Base-by-base conservation (phyloP, 2,797 vertebrate species). In the Knipowitschia caucasica region DNA sequence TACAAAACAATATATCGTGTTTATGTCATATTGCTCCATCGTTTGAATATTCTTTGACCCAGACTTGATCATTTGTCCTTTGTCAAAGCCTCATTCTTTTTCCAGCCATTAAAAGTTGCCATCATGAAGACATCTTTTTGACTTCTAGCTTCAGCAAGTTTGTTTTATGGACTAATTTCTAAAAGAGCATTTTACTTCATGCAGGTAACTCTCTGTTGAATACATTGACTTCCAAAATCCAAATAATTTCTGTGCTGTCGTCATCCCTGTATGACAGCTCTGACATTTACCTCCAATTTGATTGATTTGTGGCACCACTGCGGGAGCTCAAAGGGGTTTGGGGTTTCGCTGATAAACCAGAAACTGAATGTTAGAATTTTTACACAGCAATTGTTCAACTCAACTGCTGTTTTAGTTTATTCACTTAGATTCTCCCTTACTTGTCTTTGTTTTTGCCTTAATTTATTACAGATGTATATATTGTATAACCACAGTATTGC, bases 201-300 rank as follows among this genome's bases (percentile, higher is more conserved):
- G 18, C 8, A 47, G 42, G 1, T n/a, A 26, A 50, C 14, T 20
- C 18, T 1, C 7, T 4, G 33, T 7, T 0, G 14, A 15, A 51
- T 40, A 5, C 17, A 6, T 2, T 18, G 15, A 21, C 45, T 47
- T 20, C 17, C 23, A 36, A 30, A 47, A 14, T 56, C 10, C 7
- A 12, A 56, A 11, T 45, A 15, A 2, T 53, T 62, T 50, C 20
- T 23, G 2, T 14, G 24, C 14, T 12, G 7, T 14, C 9, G 14
- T 43, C 49, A 43, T 44, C 38, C 58, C 49, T 55, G 62, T 59
- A 66, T 65, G 61, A 69, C 68, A 67, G 63, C 34, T 2, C 21
- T 64, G 67, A 70, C 63, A 67, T 73, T 77, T 60, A 20, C 44
- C 54, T 53, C 33, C 47, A 26, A 53, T 62, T 40, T 36, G 49